Conservation (phyloP, 2,888 invertebrate species). For the Julus scandinavius region DNA sequence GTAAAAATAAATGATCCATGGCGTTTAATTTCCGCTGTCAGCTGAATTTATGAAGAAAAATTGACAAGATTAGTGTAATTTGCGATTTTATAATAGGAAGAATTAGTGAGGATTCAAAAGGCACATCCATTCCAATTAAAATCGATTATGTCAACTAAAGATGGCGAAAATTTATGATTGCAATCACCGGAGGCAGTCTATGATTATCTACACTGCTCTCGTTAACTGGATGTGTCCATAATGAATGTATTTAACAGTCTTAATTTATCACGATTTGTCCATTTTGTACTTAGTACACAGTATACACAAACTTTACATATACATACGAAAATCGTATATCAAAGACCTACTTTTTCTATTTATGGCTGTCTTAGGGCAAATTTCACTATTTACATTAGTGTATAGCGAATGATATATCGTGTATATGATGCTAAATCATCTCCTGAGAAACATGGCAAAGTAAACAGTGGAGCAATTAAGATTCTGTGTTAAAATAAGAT, state of each 20-base stretch:
- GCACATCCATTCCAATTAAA: not conserved
- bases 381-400: not conserved
- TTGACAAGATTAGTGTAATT: not conserved
- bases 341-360: not conserved
- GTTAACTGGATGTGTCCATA: not conserved
- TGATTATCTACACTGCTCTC: not conserved
- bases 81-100: not conserved
- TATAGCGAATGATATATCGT: not conserved
- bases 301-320: not conserved
- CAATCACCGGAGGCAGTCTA: not conserved
- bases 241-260: not conserved
- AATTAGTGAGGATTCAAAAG: not conserved
- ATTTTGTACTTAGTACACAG: not conserved
- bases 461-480: not conserved
- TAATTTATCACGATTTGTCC: not conserved
- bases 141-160: not conserved
- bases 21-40: conserved; percentile 7
- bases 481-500: not conserved
- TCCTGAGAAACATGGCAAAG: not conserved
- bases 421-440: not conserved
- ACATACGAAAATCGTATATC: not conserved
- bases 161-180: not conserved
- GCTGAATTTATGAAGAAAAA: not conserved
- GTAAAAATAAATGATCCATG: not conserved
- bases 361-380: not conserved